Evolutionary conservation across 2,797 vertebrate species (phyloP).

Genomic region (Eutrigla gurnardus): DNA sequence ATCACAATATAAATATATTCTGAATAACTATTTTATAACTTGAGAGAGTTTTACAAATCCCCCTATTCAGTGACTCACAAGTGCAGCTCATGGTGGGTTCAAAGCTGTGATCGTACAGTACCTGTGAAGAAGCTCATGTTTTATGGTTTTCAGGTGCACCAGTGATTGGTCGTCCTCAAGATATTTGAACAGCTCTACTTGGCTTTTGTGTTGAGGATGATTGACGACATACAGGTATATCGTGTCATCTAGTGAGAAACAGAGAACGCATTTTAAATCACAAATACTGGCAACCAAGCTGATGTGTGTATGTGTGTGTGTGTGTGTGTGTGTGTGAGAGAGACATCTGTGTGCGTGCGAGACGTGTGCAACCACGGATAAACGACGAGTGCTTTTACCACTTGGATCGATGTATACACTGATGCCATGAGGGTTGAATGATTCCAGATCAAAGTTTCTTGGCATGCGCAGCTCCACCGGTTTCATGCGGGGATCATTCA

Average conservation of each 20-base stretch:
- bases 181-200: constrained; percentile 92
- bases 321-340: no score
- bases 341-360: neutral
- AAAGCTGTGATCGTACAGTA: constrained; percentile 62
- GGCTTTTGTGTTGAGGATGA: constrained; percentile 88
- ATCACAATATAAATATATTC: neutral
- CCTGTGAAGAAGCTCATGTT: constrained; percentile 89
- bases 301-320: neutral
- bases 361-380: neutral
- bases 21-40: neutral
- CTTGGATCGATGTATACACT: constrained; percentile 83
- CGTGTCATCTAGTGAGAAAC: constrained; percentile 79
- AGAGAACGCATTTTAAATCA: neutral
- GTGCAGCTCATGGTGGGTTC: neutral
- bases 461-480: constrained; percentile 85
- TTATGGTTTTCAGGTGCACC: constrained; percentile 89
- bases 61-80: neutral
- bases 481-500: constrained; percentile 80
- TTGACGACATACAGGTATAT: constrained; percentile 93
- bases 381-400: constrained; percentile 72
- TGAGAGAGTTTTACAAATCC: no score
- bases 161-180: constrained; percentile 87
- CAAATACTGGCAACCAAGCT: neutral
- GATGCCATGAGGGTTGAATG: constrained; percentile 91
- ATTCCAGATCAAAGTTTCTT: constrained; percentile 85